Conservation (phyloP, 2,888 invertebrate species). For the Gryllus longicercus region DNA sequence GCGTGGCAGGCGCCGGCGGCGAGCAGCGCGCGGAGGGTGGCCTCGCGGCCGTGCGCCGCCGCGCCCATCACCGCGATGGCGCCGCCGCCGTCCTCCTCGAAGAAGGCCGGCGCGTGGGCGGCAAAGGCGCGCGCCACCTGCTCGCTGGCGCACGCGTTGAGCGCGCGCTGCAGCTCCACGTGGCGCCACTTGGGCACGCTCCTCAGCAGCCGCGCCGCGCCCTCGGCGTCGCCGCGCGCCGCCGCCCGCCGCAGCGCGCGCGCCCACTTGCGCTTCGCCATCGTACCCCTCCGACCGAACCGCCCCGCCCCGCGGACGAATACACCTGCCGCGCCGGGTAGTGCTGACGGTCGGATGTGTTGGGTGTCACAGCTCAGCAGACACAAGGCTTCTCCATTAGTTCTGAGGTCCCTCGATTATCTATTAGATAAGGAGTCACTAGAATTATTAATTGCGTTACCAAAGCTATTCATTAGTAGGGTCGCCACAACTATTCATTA, state of each 20-base stretch:
- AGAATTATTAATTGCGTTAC: too few relatives aligned
- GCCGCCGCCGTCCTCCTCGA: not conserved
- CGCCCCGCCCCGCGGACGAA: too few relatives aligned
- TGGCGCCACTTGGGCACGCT: not conserved
- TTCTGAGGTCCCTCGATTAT: too few relatives aligned
- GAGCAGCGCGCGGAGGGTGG: not conserved
- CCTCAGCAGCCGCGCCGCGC: not conserved
- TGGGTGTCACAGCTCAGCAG: too few relatives aligned
- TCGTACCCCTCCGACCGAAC: not conserved
- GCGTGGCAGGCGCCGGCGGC: not conserved
- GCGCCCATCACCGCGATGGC: not conserved
- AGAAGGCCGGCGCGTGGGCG: not conserved
- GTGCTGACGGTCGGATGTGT: too few relatives aligned
- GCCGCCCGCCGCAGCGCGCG: not conserved
- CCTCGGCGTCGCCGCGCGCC: not conserved
- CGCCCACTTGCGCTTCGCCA: not conserved
- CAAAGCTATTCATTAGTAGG: too few relatives aligned
- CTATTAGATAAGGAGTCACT: too few relatives aligned
- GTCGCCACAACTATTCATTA: too few relatives aligned
- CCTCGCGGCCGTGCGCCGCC: not conserved
- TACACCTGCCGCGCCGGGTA: too few relatives aligned
- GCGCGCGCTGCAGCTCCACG: not conserved
- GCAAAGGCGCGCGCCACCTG: not conserved
- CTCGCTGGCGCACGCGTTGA: not conserved
- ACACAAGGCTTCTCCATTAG: too few relatives aligned